Evolutionary conservation across 2,888 invertebrate species (phyloP).

Genomic region (Aplocera efformata): DNA sequence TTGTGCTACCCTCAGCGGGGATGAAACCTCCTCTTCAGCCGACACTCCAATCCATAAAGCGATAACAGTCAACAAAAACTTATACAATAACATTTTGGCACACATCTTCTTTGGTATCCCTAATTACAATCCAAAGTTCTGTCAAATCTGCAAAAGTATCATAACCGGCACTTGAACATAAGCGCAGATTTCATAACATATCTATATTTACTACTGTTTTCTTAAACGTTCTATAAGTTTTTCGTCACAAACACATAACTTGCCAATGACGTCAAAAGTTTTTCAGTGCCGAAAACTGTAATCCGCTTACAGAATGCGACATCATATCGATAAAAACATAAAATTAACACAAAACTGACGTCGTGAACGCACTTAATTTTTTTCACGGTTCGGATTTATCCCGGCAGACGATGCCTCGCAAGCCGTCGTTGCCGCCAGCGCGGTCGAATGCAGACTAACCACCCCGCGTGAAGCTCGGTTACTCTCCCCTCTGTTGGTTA

Average conservation of each 20-base stretch:
- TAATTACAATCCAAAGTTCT: conserved; percentile 45
- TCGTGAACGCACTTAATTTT: conserved; percentile 58
- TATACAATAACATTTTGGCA: conserved; percentile 79
- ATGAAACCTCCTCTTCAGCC: conserved; percentile 84
- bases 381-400: conserved; percentile 71
- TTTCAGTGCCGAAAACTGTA: conserved; percentile 31
- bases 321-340: conserved; percentile 41
- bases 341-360: conserved; percentile 52
- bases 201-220: conserved; percentile 39
- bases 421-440: conserved; percentile 62
- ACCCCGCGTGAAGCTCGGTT: conserved; percentile 77
- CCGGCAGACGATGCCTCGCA: conserved; percentile 39
- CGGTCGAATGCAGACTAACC: conserved; percentile 79
- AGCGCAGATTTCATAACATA: conserved; percentile 58
- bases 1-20: conserved; percentile 85
- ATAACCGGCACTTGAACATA: conserved; percentile 66
- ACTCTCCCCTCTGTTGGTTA: conserved; percentile 78
- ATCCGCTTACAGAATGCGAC: conserved; percentile 31
- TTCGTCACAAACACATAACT: conserved; percentile 51
- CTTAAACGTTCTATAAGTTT: conserved; percentile 39
- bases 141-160: conserved; percentile 62
- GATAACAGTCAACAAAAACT: conserved; percentile 68
- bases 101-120: conserved; percentile 78
- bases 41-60: conserved; percentile 74
- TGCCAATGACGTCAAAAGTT: conserved; percentile 35